These are phyloP conservation scores for Sturnira hondurensis DNA, from an alignment of 2,113 vertebrate species.

Conservation along the genomic window DNA sequence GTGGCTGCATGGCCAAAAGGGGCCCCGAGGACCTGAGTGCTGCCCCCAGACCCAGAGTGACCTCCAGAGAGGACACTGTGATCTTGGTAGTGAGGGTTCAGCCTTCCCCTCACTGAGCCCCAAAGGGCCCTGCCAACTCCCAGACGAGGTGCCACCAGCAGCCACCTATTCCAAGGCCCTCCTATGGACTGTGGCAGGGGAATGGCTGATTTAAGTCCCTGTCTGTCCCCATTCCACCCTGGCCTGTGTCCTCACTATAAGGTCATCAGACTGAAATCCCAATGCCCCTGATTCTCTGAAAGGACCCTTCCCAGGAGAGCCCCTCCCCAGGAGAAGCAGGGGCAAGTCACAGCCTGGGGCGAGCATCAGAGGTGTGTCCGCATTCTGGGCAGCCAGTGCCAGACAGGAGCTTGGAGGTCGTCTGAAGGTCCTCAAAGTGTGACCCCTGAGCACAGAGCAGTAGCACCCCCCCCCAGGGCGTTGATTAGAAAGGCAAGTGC, in stretches of 20 bases:
- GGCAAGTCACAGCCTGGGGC: not conserved
- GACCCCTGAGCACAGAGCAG: not conserved
- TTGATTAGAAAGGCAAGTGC: not conserved
- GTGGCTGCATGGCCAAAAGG: not conserved
- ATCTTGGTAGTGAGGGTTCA: not conserved
- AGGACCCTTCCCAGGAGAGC: not conserved
- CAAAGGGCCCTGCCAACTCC: not conserved
- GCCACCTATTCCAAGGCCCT: not conserved
- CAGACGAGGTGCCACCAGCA: rapidly evolving
- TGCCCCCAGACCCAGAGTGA: not conserved
- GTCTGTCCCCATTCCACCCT: not conserved
- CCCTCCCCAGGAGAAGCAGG: not conserved
- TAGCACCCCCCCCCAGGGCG: not conserved
- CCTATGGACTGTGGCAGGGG: not conserved
- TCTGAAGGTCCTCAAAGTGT: not conserved
- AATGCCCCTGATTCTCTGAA: not conserved
- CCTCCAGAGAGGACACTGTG: not conserved
- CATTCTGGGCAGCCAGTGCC: not conserved
- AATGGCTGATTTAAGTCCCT: too few species aligned
- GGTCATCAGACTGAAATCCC: not conserved
- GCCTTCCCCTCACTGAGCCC: not conserved
- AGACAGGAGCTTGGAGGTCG: not conserved
- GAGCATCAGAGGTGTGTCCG: too few species aligned
- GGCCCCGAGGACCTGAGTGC: not conserved
- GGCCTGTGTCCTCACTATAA: not conserved